Evolutionary conservation across 2,113 vertebrate species (phyloP).

Genomic region (Ranitomeya imitator): DNA sequence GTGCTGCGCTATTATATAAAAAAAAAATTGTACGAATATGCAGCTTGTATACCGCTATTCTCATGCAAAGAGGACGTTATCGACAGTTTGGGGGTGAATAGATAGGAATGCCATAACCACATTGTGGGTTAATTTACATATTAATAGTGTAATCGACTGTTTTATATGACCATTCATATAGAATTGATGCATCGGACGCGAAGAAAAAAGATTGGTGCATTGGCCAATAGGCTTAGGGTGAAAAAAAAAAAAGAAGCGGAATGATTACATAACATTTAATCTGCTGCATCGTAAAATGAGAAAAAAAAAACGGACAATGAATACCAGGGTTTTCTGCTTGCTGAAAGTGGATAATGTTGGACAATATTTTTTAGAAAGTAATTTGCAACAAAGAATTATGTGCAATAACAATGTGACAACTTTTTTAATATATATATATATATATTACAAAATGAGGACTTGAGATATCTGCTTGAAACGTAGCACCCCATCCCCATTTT

Average conservation of each 20-base stretch:
- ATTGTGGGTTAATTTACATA: background rate
- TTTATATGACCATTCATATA: background rate
- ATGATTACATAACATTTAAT: slow-evolving; percentile 35
- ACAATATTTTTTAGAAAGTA: slow-evolving; percentile 42
- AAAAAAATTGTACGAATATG: background rate
- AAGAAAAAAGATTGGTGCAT: background rate
- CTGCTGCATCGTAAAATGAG: slow-evolving; percentile 6
- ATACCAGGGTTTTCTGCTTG: slow-evolving; percentile 43
- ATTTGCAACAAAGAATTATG: slow-evolving; percentile 48
- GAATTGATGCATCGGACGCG: slow-evolving; percentile 2
- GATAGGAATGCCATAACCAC: no score
- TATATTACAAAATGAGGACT: background rate
- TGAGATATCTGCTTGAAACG: slow-evolving; percentile 28
- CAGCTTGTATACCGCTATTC: slow-evolving; percentile 1
- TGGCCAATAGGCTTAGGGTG: slow-evolving; percentile 20
- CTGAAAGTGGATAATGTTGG: background rate
- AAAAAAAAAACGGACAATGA: slow-evolving; percentile 3
- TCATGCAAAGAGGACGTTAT: background rate
- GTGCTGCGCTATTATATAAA: background rate
- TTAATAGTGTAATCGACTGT: background rate
- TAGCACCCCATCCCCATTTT: background rate
- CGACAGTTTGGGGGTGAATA: background rate
- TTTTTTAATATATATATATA: background rate
- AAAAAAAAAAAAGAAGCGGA: slow-evolving; percentile 5
- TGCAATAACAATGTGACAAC: slow-evolving; percentile 47